Conservation (phyloP, 2,888 invertebrate species). For the Luperina testacea region DNA sequence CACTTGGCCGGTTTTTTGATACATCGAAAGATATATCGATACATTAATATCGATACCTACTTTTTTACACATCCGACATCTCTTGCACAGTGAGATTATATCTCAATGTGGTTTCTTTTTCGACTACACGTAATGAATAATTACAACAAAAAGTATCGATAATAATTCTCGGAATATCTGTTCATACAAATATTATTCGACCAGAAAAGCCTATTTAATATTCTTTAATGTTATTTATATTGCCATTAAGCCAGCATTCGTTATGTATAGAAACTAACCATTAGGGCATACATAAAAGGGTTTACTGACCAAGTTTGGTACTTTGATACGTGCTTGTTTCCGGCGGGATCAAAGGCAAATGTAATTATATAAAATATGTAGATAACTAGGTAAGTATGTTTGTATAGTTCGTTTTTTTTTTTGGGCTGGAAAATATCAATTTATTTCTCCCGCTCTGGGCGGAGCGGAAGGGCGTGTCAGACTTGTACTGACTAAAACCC, state of each 20-base stretch:
- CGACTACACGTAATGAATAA: constrained; percentile 35
- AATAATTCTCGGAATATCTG: constrained; percentile 10
- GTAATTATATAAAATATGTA: constrained; percentile 7
- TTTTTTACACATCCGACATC: background rate
- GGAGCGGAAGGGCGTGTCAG: no score
- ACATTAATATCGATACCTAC: background rate
- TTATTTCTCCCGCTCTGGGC: no score
- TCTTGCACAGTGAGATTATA: constrained; percentile 11
- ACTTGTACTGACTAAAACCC: no score
- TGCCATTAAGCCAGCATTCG: constrained; percentile 2
- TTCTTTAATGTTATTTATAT: constrained; percentile 20
- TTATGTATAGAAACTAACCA: constrained; percentile 6
- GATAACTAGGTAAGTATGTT: constrained; percentile 25
- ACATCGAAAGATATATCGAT: no score
- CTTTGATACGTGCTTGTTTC: constrained; percentile 16
- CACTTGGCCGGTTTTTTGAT: no score
- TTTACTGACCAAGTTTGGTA: constrained; percentile 20
- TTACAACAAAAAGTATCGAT: constrained; percentile 16
- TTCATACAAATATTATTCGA: constrained; percentile 11
- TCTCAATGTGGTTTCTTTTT: constrained; percentile 29
- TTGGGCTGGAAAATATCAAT: no score
- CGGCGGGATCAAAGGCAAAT: constrained; percentile 38
- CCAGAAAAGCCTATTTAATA: constrained; percentile 8
- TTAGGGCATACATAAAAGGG: background rate
- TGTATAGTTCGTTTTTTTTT: constrained; percentile 1